Base-by-base conservation (phyloP, 2,888 invertebrate species). In the Odontocerum albicorne region DNA sequence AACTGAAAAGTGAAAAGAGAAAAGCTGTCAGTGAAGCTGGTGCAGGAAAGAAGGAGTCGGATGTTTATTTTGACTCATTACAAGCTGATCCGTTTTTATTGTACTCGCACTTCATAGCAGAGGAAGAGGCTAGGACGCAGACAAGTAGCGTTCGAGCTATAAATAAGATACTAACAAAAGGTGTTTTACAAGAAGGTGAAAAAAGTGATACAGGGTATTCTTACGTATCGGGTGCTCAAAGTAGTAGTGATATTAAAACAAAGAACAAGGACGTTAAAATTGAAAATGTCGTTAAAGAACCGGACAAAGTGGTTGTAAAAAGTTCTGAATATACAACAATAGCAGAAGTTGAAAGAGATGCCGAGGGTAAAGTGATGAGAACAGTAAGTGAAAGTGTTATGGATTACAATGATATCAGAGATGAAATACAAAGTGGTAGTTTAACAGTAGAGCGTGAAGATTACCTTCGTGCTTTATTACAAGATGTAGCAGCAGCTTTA, bases 31-130 rank as follows among this genome's bases (percentile, higher is more conserved):
- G 35, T 6, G 36, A 27, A 7, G 38, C 7, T 40, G 12, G 2
- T n/a, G 10, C 6, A 16, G n/a, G 15, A 4, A 17, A 44, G 15
- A 55, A 39, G 31, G 51, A 51, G 21, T 46, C 53, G 15, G 38
- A 46, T 13, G 46, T 27, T 1, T 49, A 43, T 22, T 57, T 47
- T 38, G 60, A 60, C 33, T 57, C 57, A 4, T 35, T 60, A 33
- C 60, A 60, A 49, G 51, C 55, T 4, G 60, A 60, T 27, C 60
- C 60, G 16, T 60, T 60, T 40, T 45, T 60, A 17, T 38, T 60
- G 4, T 60, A 60, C 40, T 60, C 60, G 21, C 60, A 60, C 42
- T 60, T 60, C 38, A 60, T 60, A 17, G 49, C 51, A 3, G 57
- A 60, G 42, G 60, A 60, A 49, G 60, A 60, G 32, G 57, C 38